Base-by-base conservation (phyloP, 2,888 invertebrate species). In the Chalcis sispes region DNA sequence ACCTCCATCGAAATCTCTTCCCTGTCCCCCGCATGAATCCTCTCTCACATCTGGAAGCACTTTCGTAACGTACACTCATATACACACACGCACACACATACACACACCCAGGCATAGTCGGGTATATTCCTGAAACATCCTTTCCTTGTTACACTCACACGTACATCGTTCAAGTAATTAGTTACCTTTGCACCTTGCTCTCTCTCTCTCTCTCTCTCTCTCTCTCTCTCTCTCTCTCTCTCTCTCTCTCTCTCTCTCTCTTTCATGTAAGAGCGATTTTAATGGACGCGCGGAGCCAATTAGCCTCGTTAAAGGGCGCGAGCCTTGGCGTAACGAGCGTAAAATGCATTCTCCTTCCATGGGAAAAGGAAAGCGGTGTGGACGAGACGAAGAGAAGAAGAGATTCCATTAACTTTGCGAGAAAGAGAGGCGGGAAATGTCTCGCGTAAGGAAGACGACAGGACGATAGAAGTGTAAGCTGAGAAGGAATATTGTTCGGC, bases 221-320 rank as follows among this genome's bases (percentile, higher is more conserved):
- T 50, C 56, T 36, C n/a, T n/a, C n/a, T n/a, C n/a, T n/a, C n/a
- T n/a, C 56, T 36, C 48, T 15, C 8, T 27, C 25, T 27, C 25
- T 40, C 40, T n/a, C 56, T 10, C 27, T 50, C 56, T 36, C n/a
- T n/a, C n/a, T n/a, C n/a, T n/a, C n/a, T n/a, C 56, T 36, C 23
- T 7, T 18, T 23, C 1, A 10, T 3, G 52, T 15, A n/a, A n/a
- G 59, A 27, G 59, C 32, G 66, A 59, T 59, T 66, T 73, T 65
- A 66, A 73, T 58, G 59, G 66, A 66, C 36, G 72, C 54, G 66
- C 48, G 66, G n/a, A 59, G 65, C 65, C 72, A 73, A 73, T 73
- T 73, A 73, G 72, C 66, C 66, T 73, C 72, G 72, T 73, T 73
- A 73, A 72, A 72, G 72, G 36, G 40, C 13, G 56, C n/a, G n/a